Evolutionary conservation across 2,113 vertebrate genomes (phyloP), one percentile per base, ranked within the genome.

Genomic region (Melanostigma gelatinosum): DNA sequence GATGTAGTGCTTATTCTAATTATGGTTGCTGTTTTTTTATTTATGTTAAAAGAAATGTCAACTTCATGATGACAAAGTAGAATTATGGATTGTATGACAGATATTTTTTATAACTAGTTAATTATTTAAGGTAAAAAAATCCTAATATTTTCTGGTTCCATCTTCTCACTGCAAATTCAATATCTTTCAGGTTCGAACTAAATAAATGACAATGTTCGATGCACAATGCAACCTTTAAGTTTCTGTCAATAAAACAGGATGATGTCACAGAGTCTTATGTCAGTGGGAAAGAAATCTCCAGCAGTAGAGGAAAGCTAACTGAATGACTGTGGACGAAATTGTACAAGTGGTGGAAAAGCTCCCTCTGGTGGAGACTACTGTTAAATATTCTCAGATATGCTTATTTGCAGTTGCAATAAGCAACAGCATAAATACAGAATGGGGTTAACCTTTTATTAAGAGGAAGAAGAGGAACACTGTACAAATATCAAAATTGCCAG

Each of bases 331-430:
- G 10, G 9, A n/a, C 13, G 40, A 48, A 54, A 61, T 0, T 2
- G 27, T 42, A 20, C 42, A 50, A 15, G 58, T 82, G 55, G 73
- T 70, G 12, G 44, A 63, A 74, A 32, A 69, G 72, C 88, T 3
- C 92, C 77, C 73, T 84, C 90, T 90, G 64, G 79, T 92, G 92
- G 85, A 38, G 8, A 50, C 8, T 38, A 20, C 1, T 32, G 29
- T 46, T 0, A 16, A 16, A 8, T 18, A 48, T 46, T 29, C 32
- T 32, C 42, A 52, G 1, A 52, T 38, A 8, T 18, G 8, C 40
- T 32, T 24, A 10, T 18, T 1, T 0, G 22, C 16, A 57, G 52
- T 6, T 58, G 16, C 2, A 29, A 32, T 6, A 27, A 38, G 4
- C 32, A 29, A 29, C 10, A 32, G 10, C 5, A 20, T 16, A 42